Conservation (phyloP, 2,888 invertebrate species). For the Heliothis peltigera region DNA sequence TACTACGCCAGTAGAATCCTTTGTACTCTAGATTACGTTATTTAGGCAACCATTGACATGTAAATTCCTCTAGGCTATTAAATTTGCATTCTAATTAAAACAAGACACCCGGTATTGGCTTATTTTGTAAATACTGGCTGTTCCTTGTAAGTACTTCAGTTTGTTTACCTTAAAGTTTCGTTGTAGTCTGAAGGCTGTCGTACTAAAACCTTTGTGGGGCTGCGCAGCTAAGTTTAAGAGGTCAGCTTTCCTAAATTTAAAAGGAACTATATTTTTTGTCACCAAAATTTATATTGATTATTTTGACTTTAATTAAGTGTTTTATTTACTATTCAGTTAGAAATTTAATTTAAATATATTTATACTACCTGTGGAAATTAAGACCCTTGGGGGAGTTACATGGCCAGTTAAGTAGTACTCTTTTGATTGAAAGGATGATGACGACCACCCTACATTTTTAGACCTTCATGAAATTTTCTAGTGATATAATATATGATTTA, state of each 20-base stretch:
- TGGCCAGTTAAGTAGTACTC: too few relatives aligned
- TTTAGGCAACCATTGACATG: constrained; percentile 88
- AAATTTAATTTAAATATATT: too few relatives aligned
- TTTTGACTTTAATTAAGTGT: too few relatives aligned
- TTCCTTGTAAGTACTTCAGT: constrained; percentile 66
- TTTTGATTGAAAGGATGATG: too few relatives aligned
- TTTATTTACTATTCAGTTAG: too few relatives aligned
- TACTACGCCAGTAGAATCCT: constrained; percentile 70
- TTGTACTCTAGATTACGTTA: constrained; percentile 84
- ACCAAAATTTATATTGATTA: too few relatives aligned
- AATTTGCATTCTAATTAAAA: constrained; percentile 89
- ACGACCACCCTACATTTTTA: too few relatives aligned
- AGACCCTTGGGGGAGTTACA: too few relatives aligned
- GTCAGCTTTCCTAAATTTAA: not conserved
- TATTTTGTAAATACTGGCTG: constrained; percentile 66
- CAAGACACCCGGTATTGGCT: constrained; percentile 77
- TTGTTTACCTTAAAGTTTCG: constrained; percentile 63
- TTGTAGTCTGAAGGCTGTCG: constrained; percentile 28
- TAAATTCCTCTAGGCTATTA: constrained; percentile 87
- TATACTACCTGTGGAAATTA: too few relatives aligned
- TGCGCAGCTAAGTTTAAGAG: not conserved
- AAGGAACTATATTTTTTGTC: too few relatives aligned
- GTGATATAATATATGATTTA: too few relatives aligned
- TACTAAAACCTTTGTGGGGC: constrained; percentile 26
- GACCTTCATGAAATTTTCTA: too few relatives aligned